These are phyloP conservation scores for Sesamia inferens DNA, from an alignment of 2,888 invertebrate species.

Conservation along the genomic window DNA sequence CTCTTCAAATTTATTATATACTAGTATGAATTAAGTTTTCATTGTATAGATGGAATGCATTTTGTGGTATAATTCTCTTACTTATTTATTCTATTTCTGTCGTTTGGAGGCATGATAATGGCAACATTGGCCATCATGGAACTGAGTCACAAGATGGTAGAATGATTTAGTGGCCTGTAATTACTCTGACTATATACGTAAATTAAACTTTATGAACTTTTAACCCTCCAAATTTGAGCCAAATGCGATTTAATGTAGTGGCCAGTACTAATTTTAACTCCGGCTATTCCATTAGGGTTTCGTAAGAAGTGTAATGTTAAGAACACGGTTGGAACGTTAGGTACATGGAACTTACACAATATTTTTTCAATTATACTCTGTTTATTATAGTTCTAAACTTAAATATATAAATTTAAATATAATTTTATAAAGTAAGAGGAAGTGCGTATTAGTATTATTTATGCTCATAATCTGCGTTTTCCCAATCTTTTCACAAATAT, in stretches of 20 bases:
- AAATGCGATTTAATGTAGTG: slow-evolving; percentile 46
- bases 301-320: slow-evolving; percentile 13
- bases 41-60: too few relatives aligned
- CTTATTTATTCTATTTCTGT: too few relatives aligned
- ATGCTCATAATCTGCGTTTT: neutral
- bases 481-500: neutral
- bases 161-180: slow-evolving; percentile 29
- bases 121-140: neutral
- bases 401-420: neutral
- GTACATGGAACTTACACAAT: neutral
- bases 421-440: neutral
- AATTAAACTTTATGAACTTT: slow-evolving; percentile 38
- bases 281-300: slow-evolving; percentile 25
- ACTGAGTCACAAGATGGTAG: slow-evolving; percentile 11
- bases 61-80: neutral
- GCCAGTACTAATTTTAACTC: slow-evolving; percentile 34
- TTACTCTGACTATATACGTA: slow-evolving; percentile 19
- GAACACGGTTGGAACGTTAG: neutral
- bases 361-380: neutral
- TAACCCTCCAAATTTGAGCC: slow-evolving; percentile 33
- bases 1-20: neutral
- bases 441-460: neutral
- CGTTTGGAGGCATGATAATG: neutral
- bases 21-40: neutral
- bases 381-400: too few relatives aligned